Conservation (phyloP, 2,113 vertebrate species). For the Apteryx mantelli region DNA sequence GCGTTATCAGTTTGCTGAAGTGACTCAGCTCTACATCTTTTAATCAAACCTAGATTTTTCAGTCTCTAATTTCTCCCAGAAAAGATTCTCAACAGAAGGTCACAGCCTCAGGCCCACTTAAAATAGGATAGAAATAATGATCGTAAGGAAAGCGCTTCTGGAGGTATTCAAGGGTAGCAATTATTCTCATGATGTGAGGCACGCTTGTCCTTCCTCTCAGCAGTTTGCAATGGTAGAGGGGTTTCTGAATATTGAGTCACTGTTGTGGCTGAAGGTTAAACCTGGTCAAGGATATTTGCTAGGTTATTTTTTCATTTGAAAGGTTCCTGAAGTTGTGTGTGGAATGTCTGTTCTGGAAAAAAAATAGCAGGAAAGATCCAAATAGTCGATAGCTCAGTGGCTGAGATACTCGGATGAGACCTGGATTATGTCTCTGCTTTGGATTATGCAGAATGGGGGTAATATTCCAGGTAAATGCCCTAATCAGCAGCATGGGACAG, state of each 20-base stretch:
- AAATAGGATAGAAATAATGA: neutral
- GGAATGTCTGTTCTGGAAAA: neutral
- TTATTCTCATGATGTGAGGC: neutral
- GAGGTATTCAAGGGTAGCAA: neutral
- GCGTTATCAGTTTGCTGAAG: neutral
- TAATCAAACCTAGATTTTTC: constrained; percentile 7
- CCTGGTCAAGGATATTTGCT: neutral
- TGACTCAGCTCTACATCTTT: neutral
- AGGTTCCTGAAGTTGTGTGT: neutral
- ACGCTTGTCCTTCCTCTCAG: neutral
- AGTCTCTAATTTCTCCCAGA: constrained; percentile 15
- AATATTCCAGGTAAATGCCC: neutral
- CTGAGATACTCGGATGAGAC: neutral
- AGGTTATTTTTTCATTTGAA: neutral
- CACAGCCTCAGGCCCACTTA: neutral
- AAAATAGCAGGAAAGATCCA: neutral
- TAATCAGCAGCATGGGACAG: neutral
- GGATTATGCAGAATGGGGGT: neutral
- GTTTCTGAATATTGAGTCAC: neutral
- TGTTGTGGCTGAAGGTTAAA: neutral
- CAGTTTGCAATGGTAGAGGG: neutral
- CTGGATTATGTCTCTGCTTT: neutral
- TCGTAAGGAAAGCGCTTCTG: neutral
- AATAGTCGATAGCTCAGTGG: neutral
- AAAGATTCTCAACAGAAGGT: constrained; percentile 9